Evolutionary conservation across 2,797 vertebrate species (phyloP).

Genomic region (Crocodylus rhombifer): DNA sequence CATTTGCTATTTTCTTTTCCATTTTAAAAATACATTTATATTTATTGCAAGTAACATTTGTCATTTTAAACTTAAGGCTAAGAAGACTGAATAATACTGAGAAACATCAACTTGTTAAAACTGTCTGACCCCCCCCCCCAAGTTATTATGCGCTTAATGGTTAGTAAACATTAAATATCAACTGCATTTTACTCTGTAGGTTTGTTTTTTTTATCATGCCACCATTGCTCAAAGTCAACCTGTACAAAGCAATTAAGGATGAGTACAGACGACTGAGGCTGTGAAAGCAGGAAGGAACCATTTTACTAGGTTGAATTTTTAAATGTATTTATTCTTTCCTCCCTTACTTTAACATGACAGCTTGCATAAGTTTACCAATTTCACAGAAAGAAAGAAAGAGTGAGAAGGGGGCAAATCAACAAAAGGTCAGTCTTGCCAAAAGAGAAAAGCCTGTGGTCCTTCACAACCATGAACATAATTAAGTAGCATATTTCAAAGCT

Average conservation of each 20-base stretch:
- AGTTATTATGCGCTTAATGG: neutral
- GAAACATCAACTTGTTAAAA: conserved; percentile 18
- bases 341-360: conserved; percentile 26
- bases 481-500: conserved; percentile 17
- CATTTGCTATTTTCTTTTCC: neutral
- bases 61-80: neutral
- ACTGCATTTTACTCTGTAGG: neutral
- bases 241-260: conserved; percentile 28
- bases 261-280: neutral
- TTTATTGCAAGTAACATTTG: neutral
- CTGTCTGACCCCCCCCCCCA: neutral
- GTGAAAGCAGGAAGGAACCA: neutral
- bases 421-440: conserved; percentile 63
- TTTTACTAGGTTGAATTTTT: neutral
- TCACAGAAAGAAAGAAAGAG: neutral
- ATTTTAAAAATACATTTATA: neutral
- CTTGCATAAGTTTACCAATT: neutral
- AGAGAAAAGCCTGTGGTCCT: conserved; percentile 46
- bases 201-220: neutral
- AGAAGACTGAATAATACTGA: neutral
- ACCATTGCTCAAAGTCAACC: neutral
- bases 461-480: conserved; percentile 35
- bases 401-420: conserved; percentile 29
- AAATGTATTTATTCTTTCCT: neutral
- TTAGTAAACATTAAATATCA: neutral